phyloP scores from a whole-genome alignment of 2,888 invertebrate genomes.

The Plagiodera versicolora region DNA sequence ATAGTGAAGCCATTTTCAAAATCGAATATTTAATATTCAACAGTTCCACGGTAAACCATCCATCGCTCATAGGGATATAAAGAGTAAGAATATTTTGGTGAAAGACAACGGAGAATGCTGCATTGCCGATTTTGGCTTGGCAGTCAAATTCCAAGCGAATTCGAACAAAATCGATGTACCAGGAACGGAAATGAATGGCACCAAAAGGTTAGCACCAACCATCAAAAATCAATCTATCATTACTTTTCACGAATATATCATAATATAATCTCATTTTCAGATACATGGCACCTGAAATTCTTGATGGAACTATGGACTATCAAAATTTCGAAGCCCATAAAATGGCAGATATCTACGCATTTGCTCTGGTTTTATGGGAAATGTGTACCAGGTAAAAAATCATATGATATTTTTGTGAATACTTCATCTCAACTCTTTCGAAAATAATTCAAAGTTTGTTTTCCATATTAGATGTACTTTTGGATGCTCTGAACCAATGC shows the following conservation, averaged over 20 bases:
- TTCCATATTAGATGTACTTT: conserved; percentile 17
- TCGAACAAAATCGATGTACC: conserved; percentile 20
- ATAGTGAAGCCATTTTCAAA: no score
- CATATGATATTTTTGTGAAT: no score
- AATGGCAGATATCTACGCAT: conserved; percentile 33
- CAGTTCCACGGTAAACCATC: conserved; percentile 29
- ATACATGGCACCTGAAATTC: conserved; percentile 35
- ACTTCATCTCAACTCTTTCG: no score
- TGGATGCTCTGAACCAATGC: background rate
- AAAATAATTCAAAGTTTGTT: background rate
- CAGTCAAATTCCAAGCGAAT: conserved; percentile 22
- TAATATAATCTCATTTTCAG: conserved; percentile 15
- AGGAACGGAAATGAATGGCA: conserved; percentile 9
- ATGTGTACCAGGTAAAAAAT: conserved; percentile 26
- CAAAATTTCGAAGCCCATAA: conserved; percentile 27
- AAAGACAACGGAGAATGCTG: conserved; percentile 31
- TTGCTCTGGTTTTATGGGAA: conserved; percentile 35
- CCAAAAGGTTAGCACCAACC: conserved; percentile 15
- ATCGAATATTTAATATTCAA: no score
- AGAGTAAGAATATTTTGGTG: conserved; percentile 33
- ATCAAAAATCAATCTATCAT: no score
- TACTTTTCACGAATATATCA: no score
- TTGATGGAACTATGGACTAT: conserved; percentile 22
- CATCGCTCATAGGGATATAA: conserved; percentile 34
- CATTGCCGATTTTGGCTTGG: conserved; percentile 31